These are phyloP conservation scores for Oxyura jamaicensis DNA, from an alignment of 2,113 vertebrate species.

Conservation along the genomic window DNA sequence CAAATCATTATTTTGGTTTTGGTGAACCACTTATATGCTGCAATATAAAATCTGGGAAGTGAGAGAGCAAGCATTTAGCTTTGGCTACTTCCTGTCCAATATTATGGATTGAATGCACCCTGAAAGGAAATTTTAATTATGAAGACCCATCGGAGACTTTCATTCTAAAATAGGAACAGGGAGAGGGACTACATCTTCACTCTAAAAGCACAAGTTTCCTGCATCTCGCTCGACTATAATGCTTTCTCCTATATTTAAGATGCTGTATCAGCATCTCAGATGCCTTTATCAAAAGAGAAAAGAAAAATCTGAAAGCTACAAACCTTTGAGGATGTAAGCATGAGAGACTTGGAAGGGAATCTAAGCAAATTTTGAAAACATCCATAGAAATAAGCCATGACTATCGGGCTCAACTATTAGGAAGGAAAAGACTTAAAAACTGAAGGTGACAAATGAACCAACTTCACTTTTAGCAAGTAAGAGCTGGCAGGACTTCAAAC, in stretches of 20 bases:
- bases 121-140: constrained; percentile 34
- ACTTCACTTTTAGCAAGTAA: constrained; percentile 34
- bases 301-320: constrained; percentile 28
- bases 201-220: constrained; percentile 1
- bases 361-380: constrained; percentile 57
- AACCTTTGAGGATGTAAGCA: constrained; percentile 43
- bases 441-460: constrained; percentile 41
- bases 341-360: constrained; percentile 46
- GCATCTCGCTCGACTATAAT: constrained; percentile 18
- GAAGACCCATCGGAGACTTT: constrained; percentile 2
- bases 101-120: neutral
- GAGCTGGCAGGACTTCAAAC: constrained; percentile 64
- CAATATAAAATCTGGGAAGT: neutral
- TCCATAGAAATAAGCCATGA: constrained; percentile 31
- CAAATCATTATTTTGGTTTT: neutral
- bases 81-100: neutral
- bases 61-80: neutral
- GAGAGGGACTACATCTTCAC: neutral
- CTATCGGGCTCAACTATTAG: constrained; percentile 34
- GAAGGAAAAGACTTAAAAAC: constrained; percentile 45
- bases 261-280: constrained; percentile 45
- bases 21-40: neutral
- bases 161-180: neutral
- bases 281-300: constrained; percentile 15
- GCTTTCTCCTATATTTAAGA: constrained; percentile 33